phyloP scores from a whole-genome alignment of 2,797 vertebrate genomes.

The Mormyrus hasselquistii region DNA sequence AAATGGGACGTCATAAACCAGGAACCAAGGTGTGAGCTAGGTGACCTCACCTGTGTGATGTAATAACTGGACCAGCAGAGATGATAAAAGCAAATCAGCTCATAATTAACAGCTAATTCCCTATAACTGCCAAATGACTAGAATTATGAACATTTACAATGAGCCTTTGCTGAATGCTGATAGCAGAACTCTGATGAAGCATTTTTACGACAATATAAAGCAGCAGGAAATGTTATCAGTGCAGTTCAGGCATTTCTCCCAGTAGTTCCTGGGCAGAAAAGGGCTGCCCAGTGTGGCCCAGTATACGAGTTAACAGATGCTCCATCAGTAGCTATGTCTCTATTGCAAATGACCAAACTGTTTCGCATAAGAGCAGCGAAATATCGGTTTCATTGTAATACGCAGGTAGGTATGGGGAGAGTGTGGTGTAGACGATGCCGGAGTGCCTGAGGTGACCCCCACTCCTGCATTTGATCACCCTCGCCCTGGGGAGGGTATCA shows the following conservation, averaged over 20 bases:
- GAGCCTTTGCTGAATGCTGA: not conserved
- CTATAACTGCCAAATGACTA: not conserved
- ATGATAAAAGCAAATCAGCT: not conserved
- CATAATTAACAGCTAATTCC: not conserved
- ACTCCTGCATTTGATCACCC: not conserved
- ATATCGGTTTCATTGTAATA: not conserved
- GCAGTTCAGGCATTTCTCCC: not conserved
- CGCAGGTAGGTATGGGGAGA: not conserved
- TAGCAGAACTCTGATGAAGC: not conserved
- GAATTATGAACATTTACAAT: not conserved
- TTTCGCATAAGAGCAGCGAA: not conserved
- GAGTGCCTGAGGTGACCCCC: not conserved
- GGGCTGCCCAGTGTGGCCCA: not conserved
- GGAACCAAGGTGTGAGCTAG: conserved; percentile 4
- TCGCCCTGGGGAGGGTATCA: not conserved
- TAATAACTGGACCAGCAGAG: not conserved
- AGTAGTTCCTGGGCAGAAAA: not conserved
- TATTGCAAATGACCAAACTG: not conserved
- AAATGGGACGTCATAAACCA: not conserved
- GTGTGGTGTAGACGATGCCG: not conserved
- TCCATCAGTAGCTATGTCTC: not conserved
- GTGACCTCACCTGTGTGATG: not conserved
- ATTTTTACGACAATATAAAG: not conserved
- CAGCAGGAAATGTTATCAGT: not conserved
- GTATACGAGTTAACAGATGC: not conserved